A percentile compares a stretch with the other conserved stretches of the same genome.
Evolutionary conservation across 2,113 vertebrate genomes (phyloP).

Genomic region (Nanger granti): DNA sequence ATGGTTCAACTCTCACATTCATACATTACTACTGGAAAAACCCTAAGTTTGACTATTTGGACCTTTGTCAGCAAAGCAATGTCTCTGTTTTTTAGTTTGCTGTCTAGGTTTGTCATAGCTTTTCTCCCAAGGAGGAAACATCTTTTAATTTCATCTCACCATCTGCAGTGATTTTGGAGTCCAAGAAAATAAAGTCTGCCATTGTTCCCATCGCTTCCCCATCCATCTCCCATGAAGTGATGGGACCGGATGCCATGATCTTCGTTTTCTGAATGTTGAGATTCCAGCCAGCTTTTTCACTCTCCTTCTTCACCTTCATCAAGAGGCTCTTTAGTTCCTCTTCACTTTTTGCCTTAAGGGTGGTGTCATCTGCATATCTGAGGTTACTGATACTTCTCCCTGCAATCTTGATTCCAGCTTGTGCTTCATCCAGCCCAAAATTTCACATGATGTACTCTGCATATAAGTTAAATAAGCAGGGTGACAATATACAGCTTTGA

Average conservation of each 20-base stretch:
- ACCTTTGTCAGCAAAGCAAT: neutral
- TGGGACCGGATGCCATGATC: neutral
- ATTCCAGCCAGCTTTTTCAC: neutral
- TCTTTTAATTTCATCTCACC: neutral
- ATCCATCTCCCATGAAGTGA: neutral
- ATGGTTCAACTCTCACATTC: neutral
- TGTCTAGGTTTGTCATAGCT: neutral
- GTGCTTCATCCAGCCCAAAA: neutral
- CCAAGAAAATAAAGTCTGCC: neutral
- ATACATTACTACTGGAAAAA: neutral
- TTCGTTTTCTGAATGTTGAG: neutral
- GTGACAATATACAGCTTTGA: neutral
- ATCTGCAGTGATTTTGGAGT: neutral
- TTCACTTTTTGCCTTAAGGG: neutral
- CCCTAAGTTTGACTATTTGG: neutral
- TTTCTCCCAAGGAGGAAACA: neutral
- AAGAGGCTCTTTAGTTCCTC: neutral
- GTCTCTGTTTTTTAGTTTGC: neutral
- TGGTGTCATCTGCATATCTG: neutral
- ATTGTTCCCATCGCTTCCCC: neutral
- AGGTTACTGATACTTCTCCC: neutral
- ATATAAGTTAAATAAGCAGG: neutral
- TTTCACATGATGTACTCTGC: neutral
- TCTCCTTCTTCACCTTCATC: neutral
- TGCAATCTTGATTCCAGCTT: neutral